A percentile compares a stretch with the other conserved stretches of the same genome.
These are phyloP conservation scores for Scaptomyza cyrtandrae DNA, from an alignment of 2,888 invertebrate species.

Conservation along the genomic window DNA sequence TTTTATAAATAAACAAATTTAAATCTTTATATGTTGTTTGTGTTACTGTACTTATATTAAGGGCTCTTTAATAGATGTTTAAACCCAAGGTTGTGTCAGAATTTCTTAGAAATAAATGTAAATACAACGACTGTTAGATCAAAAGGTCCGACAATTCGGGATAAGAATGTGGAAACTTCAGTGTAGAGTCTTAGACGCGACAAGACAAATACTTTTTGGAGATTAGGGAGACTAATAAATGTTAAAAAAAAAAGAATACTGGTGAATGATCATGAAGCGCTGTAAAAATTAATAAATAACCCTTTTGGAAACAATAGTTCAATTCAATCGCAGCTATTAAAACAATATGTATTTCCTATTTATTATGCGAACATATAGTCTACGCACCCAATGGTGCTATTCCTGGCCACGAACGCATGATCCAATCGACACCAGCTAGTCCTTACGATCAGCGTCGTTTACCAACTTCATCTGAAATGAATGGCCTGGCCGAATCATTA, in stretches of 20 bases:
- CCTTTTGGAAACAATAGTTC: not conserved
- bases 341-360: constrained; percentile 8
- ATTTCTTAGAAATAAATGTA: too few species aligned
- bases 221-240: not conserved
- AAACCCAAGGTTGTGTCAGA: not conserved
- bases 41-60: too few species aligned
- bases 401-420: constrained; percentile 85
- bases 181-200: too few species aligned
- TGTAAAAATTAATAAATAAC: constrained; percentile 32
- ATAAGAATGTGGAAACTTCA: too few species aligned
- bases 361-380: constrained; percentile 50
- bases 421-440: constrained; percentile 89
- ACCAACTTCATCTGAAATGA: constrained; percentile 90
- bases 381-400: constrained; percentile 77
- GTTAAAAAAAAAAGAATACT: not conserved
- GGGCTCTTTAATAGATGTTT: not conserved
- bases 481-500: constrained; percentile 97
- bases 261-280: constrained; percentile 55
- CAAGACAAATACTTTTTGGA: not conserved
- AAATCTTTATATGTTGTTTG: too few species aligned
- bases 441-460: constrained; percentile 88
- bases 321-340: not conserved
- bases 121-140: not conserved
- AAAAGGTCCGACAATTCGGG: too few species aligned
- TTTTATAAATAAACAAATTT: too few species aligned